Conservation (phyloP, 53 echinoderm and acorn worm species). For the Pentamera pediparva region DNA sequence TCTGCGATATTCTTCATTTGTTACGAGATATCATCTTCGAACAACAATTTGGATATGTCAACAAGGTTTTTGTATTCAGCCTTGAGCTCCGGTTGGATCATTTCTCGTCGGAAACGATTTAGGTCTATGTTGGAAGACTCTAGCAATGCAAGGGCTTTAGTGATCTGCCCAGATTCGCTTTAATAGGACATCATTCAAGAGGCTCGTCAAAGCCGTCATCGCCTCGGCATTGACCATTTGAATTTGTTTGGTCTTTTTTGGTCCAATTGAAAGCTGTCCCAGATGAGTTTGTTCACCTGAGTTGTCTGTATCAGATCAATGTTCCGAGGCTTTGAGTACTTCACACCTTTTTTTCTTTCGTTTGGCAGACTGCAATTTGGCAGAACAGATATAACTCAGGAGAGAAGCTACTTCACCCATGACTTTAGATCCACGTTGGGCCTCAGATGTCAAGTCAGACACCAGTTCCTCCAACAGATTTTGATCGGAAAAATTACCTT, state of each 20-base stretch:
- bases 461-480: not conserved
- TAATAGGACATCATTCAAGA: not conserved
- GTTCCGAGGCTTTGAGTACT: not conserved
- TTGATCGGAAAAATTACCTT: too few relatives aligned
- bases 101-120: not conserved
- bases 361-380: not conserved
- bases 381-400: not conserved
- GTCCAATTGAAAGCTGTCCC: not conserved
- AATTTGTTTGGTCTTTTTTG: not conserved
- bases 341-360: not conserved
- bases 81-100: constrained; percentile 6
- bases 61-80: too few relatives aligned
- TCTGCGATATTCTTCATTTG: not conserved
- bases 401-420: not conserved
- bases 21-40: constrained; percentile 9
- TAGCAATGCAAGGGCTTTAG: not conserved
- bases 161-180: not conserved
- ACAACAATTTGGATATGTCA: not conserved
- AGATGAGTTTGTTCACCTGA: not conserved
- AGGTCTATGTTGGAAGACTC: not conserved
- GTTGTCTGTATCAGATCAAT: not conserved
- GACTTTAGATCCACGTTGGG: not conserved
- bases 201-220: not conserved
- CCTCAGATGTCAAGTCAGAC: too few relatives aligned
- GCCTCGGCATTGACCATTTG: too few relatives aligned